Percentiles rank a stretch among this genome's conserved stretches.
Conservation (phyloP, 2,797 vertebrate species). For the Buceros bicornis region DNA sequence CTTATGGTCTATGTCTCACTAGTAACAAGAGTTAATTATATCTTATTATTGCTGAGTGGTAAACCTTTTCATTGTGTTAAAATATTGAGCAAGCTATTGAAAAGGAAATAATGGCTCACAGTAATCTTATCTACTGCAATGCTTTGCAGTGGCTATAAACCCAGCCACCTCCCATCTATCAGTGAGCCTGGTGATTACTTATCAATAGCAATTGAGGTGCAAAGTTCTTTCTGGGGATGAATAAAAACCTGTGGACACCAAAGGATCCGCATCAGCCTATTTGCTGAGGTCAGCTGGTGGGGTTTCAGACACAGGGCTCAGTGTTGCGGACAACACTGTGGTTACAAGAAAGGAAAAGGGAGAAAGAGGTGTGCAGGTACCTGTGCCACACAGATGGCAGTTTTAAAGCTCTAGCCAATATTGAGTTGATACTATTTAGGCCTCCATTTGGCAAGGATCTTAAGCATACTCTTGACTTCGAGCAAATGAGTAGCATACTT, state of each 20-base stretch:
- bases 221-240: neutral
- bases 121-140: neutral
- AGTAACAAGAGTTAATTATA: neutral
- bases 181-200: neutral
- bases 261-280: neutral
- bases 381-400: neutral
- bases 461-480: neutral
- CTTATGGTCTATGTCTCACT: neutral
- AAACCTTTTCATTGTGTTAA: constrained; percentile 39
- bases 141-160: neutral
- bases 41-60: neutral
- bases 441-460: neutral
- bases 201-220: neutral
- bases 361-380: neutral
- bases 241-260: neutral
- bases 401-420: neutral
- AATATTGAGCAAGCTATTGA: constrained; percentile 7
- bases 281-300: neutral
- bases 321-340: neutral
- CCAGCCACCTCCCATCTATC: neutral
- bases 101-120: constrained; percentile 18
- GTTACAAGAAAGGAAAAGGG: neutral
- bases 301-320: neutral
- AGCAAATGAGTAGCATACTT: neutral
- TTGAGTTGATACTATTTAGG: neutral